Percentiles rank a stretch among this genome's conserved stretches.
Conservation (phyloP, 2,888 invertebrate genomes). For the Rhimphoctona megacephalus region DNA sequence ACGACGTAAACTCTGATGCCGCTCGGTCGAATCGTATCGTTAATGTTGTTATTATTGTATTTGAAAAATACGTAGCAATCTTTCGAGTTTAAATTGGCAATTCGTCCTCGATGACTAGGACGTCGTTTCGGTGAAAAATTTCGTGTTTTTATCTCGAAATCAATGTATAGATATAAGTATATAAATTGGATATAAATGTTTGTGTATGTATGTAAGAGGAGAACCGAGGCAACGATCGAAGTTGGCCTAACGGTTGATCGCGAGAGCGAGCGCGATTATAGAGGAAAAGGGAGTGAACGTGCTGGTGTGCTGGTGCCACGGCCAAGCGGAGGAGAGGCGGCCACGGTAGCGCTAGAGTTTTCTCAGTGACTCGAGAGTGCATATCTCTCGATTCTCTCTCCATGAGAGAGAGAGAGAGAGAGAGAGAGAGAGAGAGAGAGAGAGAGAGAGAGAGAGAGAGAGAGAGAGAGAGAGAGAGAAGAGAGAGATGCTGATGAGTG, state of each 20-base stretch:
- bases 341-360: conserved; percentile 56
- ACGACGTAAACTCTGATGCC: not conserved
- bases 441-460: not conserved
- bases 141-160: not conserved
- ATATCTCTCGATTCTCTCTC: conserved; percentile 47
- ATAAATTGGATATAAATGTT: not conserved
- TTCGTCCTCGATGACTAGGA: not conserved
- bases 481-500: not conserved
- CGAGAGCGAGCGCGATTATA: conserved; percentile 46
- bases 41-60: not conserved
- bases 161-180: not conserved
- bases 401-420: not conserved
- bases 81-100: not conserved
- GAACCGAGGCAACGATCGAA: conserved; percentile 24
- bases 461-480: not conserved
- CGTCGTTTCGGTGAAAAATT: not conserved
- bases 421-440: not conserved
- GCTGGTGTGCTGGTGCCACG: conserved; percentile 19
- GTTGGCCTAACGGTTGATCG: conserved; percentile 60
- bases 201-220: not conserved
- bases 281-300: conserved; percentile 41
- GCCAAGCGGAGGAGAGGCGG: conserved; percentile 25
- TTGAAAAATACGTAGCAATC: not conserved
- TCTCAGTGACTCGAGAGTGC: conserved; percentile 48
- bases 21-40: not conserved